Evolutionary conservation across 64 coral and sea anemone species (phyloP), one percentile per base, ranked within the genome.

Genomic region (Trachythela sp.): DNA sequence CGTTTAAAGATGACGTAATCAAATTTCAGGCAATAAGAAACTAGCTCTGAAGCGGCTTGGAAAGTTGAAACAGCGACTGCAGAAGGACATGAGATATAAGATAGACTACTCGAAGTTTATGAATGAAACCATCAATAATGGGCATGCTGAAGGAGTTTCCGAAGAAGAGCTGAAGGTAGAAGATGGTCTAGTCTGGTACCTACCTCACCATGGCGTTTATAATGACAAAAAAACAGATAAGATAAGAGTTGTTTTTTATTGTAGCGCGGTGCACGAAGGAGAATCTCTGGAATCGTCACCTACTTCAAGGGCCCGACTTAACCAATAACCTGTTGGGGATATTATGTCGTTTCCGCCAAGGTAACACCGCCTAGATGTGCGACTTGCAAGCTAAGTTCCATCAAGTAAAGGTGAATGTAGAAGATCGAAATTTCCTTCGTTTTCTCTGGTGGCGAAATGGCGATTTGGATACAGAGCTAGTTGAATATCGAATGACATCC

Each of bases 121-220:
- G 71, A 32, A 32, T 2, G 71, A 77, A 35, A 77, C 17, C 17
- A 77, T 77, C 1, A 4, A 4, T 1, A 77, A 77, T 36, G 7
- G 31, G 71, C 29, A 77, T 38, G 71, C 71, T 18, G 71, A 77
- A 77, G 4, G 3, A 77, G 71, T 77, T 77, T n/a, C 71, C 32
- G 36, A 4, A 1, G 71, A 35, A 35, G 71, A 77, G 36, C 29
- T 77, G 17, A 3, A 3, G 3, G 7, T 77, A 10, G 32, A 77
- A 18, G 17, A 77, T 18, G 31, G 71, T 39, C 71, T 3, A 77
- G 13, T 77, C 17, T 77, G 71, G 71, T 77, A 77, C 31, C 17
- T 77, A 77, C 71, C 71, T 32, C 71, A 77, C 30, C 71, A 77
- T 77, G 71, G 71, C 32, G 71, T 77, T n/a, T 77, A 77, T n/a